Percentiles rank a stretch among this genome's conserved stretches.
Evolutionary conservation across 2,797 vertebrate genomes (phyloP).

Genomic region (Crocodylus rhombifer): DNA sequence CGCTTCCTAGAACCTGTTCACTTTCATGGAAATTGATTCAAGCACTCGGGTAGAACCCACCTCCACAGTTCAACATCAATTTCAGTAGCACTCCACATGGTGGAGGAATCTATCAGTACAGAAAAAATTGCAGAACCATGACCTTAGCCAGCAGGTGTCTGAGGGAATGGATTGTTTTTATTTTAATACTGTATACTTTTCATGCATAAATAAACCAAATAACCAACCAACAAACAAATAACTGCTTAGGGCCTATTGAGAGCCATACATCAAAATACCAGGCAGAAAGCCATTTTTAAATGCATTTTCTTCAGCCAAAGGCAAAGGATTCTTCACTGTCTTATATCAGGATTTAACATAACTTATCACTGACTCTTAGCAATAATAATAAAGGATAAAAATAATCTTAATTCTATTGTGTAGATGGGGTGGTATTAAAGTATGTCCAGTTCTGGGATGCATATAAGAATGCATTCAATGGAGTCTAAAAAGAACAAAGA

Average conservation of each 20-base stretch:
- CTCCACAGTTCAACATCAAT: not conserved
- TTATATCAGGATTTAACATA: not conserved
- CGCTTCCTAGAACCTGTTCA: not conserved
- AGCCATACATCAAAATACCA: not conserved
- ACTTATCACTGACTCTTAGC: not conserved
- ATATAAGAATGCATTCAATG: not conserved
- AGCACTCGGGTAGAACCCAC: not conserved
- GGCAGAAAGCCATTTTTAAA: not conserved
- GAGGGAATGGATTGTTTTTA: not conserved
- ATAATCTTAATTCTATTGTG: not conserved
- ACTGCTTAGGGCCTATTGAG: not conserved
- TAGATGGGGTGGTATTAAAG: not conserved
- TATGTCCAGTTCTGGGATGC: too few species aligned
- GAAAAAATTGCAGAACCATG: not conserved
- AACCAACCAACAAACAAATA: not conserved
- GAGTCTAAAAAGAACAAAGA: not conserved
- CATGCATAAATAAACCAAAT: not conserved
- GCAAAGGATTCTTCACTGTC: not conserved
- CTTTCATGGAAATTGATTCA: not conserved
- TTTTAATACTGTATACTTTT: not conserved
- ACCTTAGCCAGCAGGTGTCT: not conserved
- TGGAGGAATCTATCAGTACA: not conserved
- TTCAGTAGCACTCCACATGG: not conserved
- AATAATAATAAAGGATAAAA: not conserved
- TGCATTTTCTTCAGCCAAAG: not conserved